Conservation (phyloP, 2,797 vertebrate species). For the Enteromius anoplus region DNA sequence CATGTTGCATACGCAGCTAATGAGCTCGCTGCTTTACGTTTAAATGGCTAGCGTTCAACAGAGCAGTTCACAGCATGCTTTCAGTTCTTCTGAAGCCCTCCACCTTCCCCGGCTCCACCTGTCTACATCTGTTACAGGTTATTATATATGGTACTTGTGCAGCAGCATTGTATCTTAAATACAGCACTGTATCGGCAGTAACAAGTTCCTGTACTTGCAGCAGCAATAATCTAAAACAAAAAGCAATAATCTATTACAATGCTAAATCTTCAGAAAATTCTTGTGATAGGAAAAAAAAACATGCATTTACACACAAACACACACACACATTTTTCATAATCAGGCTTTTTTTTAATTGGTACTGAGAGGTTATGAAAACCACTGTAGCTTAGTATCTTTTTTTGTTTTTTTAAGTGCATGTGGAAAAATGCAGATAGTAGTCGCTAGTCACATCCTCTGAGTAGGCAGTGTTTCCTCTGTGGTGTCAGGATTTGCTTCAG, state of each 20-base stretch:
- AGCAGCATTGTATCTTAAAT: background rate
- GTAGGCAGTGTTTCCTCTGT: constrained; percentile 23
- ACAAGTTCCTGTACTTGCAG: background rate
- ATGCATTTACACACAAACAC: background rate
- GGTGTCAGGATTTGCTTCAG: constrained; percentile 3
- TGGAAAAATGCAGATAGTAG: background rate
- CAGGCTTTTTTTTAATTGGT: background rate
- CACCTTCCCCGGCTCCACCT: background rate
- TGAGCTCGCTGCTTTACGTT: background rate
- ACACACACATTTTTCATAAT: background rate
- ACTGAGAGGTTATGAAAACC: background rate
- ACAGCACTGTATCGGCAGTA: background rate
- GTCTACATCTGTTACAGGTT: background rate
- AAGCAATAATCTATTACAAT: background rate
- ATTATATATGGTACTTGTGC: background rate
- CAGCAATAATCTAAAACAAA: too few species aligned
- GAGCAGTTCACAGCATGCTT: background rate
- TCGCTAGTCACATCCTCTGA: background rate
- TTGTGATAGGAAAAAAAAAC: background rate
- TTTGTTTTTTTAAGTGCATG: background rate
- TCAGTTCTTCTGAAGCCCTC: background rate
- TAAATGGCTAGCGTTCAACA: background rate
- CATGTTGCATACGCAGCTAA: too few species aligned
- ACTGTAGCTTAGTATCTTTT: background rate
- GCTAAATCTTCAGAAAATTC: background rate